Base-by-base conservation (phyloP, 1,140 invertebrate species). In the Elymnias hypermnestra region DNA sequence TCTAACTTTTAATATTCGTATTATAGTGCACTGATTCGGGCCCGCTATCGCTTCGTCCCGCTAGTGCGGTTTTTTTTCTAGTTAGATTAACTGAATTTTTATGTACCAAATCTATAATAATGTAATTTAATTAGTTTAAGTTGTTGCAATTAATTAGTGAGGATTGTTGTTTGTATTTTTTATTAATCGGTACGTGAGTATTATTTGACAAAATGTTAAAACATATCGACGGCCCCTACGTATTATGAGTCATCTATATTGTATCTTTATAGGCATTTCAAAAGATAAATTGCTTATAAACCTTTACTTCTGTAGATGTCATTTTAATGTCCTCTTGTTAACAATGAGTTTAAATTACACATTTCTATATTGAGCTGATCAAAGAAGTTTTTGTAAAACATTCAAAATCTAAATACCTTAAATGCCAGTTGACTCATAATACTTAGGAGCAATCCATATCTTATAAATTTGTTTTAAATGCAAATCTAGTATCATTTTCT, bases 21-120 rank as follows among this genome's bases (percentile, higher is more conserved):
- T 67, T 71, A 78, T 26, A 21, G 65, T 79, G 75, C 77, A 83
- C 70, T 70, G 72, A 68, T 43, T 55, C 53, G 53, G 63, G 63
- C 52, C 54, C 53, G 60, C 59, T 41, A 52, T 67, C 61, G 74
- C 69, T 76, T 71, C 35, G 50, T 57, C 48, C 65, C 58, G 68
- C 63, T 51, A 44, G 46, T 48, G 61, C 65, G 66, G 63, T 56
- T 47, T 57, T 69, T 76, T 79, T 79, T 76, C 63, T 83, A 81
- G 76, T 79, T 84, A 78, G 69, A 61, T 56, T 82, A 82, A 83
- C 72, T 63, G 70, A 82, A 78, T 76, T 81, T 76, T 74, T 83
- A 81, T 81, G 77, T 79, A 84, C 81, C 81, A 84, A 84, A 84
- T 75, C 68, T 65, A 64, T 78, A 79, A 75, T 58, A 36, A 66